Base-by-base conservation (phyloP, 2,113 vertebrate genomes). In the Antechinus stuartii region DNA sequence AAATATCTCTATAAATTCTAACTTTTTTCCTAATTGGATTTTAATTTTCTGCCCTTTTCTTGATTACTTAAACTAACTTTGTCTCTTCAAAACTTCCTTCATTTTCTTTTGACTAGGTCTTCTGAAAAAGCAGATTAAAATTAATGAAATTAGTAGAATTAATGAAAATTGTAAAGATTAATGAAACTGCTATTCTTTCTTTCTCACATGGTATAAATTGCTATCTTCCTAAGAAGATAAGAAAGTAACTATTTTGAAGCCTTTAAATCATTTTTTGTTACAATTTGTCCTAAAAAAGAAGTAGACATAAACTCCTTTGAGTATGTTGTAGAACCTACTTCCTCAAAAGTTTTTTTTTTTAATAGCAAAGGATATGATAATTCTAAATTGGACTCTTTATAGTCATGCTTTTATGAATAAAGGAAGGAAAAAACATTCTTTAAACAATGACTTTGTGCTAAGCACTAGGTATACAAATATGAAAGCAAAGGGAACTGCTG, bases 21-120 rank as follows among this genome's bases (percentile, higher is more conserved):
- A 91, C 2, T 92, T 91, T 93, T 42, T 84, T 90, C 56, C 90
- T 61, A 93, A 68, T n/a, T 95, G 53, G 61, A 68, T 11, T 16
- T 90, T 94, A 30, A 90, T 92, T 93, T 57, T 50, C 47, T 52
- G 90, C 3, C 42, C 22, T 89, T 92, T 57, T 90, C 54, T 89
- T 92, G 35, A 95, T 95, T 91, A 55, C 23, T 95, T 91, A 90
- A 57, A 47, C 22, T 27, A 56, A 46, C 46, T 91, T 96, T 61
- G 46, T 90, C 68, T 76, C 8, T 57, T 46, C 54, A 94, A 93
- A 92, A 95, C 27, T 46, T 84, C 46, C 93, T 9, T 57, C 9
- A 0, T 56, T 94, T 95, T 24, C 52, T 95, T 84, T 84, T 84
- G 14, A 42, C 16, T n/a, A 84, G 2, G 16, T 2, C 68, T 42